These are phyloP conservation scores for Mesaphorura yosii DNA, from an alignment of 1,140 invertebrate genomes.

Conservation along the genomic window DNA sequence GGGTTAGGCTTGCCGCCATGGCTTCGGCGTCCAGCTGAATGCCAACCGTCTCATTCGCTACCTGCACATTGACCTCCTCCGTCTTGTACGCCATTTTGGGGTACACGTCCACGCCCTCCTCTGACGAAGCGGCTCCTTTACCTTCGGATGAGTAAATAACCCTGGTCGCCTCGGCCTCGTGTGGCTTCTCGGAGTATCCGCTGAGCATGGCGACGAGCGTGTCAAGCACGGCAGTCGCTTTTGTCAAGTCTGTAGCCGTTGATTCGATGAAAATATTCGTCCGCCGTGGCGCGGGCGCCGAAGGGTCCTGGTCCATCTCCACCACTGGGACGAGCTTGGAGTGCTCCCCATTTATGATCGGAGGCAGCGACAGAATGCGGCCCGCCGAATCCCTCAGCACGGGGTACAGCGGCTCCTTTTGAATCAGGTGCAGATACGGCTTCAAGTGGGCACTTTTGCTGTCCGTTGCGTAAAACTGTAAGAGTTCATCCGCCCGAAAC, in stretches of 20 bases:
- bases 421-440: constrained; percentile 87
- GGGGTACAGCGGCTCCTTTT: constrained; percentile 88
- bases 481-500: constrained; percentile 70
- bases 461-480: constrained; percentile 87
- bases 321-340: no score
- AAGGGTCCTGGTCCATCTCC: no score
- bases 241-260: constrained; percentile 92
- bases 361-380: constrained; percentile 85
- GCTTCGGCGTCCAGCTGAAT: constrained; percentile 58
- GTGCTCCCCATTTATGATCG: constrained; percentile 95
- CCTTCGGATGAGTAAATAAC: no score
- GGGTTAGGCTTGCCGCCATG: constrained; percentile 61
- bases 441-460: constrained; percentile 90
- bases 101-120: constrained; percentile 45
- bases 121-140: no score
- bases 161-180: constrained; percentile 70
- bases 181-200: constrained; percentile 68
- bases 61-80: constrained; percentile 55
- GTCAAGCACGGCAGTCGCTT: constrained; percentile 86
- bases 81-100: constrained; percentile 67
- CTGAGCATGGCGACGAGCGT: constrained; percentile 91
- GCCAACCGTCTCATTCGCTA: constrained; percentile 72
- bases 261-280: constrained; percentile 97
- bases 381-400: constrained; percentile 86
- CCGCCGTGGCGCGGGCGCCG: no score